phyloP scores from a whole-genome alignment of 2,888 invertebrate genomes.

The Athalia circularis region DNA sequence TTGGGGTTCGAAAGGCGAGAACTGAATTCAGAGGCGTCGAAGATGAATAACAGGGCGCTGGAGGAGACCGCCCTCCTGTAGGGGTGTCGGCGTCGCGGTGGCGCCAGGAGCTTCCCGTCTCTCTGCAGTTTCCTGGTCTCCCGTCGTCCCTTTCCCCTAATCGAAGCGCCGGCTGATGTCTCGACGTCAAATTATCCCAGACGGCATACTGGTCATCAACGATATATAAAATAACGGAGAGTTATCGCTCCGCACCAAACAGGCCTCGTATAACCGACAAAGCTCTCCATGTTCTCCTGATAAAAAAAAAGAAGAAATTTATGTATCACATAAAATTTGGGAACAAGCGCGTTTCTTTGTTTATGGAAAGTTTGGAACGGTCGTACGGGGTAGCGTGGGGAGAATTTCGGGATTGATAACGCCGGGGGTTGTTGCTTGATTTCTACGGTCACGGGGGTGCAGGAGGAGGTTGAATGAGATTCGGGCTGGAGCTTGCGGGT shows the following conservation, averaged over 20 bases:
- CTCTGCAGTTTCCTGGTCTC: constrained; percentile 20
- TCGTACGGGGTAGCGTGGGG: no score
- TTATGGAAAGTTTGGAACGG: not conserved
- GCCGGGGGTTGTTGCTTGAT: not conserved
- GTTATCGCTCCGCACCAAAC: constrained; percentile 49
- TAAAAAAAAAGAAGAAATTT: not conserved
- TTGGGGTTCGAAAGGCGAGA: constrained; percentile 45
- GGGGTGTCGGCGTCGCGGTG: constrained; percentile 60
- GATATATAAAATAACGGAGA: constrained; percentile 56
- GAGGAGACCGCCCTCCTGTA: constrained; percentile 39
- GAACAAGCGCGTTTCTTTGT: no score
- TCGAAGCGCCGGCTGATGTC: constrained; percentile 33
- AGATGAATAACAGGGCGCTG: constrained; percentile 58
- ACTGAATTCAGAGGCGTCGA: constrained; percentile 63
- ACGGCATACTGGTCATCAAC: constrained; percentile 54
- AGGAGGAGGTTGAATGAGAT: constrained; percentile 14
- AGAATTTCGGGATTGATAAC: no score
- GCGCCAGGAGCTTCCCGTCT: constrained; percentile 55
- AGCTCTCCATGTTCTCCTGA: not conserved
- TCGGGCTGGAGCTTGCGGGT: not conserved
- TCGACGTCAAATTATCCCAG: constrained; percentile 52
- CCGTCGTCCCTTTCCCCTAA: not conserved
- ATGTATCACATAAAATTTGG: no score
- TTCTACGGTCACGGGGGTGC: no score
- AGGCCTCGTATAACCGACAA: not conserved